phyloP scores from a whole-genome alignment of 53 echinoderm and acorn worm species.

The Henricia sp. region DNA sequence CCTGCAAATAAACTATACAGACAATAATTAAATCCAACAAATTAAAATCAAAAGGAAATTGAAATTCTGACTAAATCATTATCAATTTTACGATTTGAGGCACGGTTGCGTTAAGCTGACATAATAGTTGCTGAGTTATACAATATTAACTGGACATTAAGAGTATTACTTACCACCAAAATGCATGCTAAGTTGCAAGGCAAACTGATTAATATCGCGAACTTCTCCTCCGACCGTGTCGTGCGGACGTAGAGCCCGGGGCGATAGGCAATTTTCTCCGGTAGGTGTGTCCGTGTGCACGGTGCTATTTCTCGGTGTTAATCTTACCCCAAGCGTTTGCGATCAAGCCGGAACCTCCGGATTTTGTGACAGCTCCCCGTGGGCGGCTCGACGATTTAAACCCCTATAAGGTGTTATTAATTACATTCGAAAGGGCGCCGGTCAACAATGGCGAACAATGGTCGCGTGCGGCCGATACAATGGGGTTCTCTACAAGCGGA shows the following conservation, averaged over 20 bases:
- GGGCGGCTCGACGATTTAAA: conserved; percentile 45
- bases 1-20: too few relatives aligned
- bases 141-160: too few relatives aligned
- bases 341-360: not conserved
- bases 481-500: not conserved
- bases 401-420: conserved; percentile 54
- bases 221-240: conserved; percentile 8
- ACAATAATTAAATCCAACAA: too few relatives aligned
- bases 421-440: conserved; percentile 23
- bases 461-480: conserved; percentile 43
- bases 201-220: conserved; percentile 46
- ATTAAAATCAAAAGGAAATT: too few relatives aligned
- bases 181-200: conserved; percentile 24
- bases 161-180: conserved; percentile 35
- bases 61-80: too few relatives aligned
- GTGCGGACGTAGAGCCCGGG: conserved; percentile 23
- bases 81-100: too few relatives aligned
- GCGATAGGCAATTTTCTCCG: not conserved
- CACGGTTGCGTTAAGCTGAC: too few relatives aligned
- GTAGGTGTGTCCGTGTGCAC: not conserved
- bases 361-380: conserved; percentile 13
- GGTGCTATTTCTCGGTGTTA: conserved; percentile 5
- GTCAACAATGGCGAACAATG: conserved; percentile 40
- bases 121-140: too few relatives aligned
- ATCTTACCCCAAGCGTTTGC: conserved; percentile 21